Conservation (phyloP, 2,888 invertebrate genomes). For the Blastobasis adustella region DNA sequence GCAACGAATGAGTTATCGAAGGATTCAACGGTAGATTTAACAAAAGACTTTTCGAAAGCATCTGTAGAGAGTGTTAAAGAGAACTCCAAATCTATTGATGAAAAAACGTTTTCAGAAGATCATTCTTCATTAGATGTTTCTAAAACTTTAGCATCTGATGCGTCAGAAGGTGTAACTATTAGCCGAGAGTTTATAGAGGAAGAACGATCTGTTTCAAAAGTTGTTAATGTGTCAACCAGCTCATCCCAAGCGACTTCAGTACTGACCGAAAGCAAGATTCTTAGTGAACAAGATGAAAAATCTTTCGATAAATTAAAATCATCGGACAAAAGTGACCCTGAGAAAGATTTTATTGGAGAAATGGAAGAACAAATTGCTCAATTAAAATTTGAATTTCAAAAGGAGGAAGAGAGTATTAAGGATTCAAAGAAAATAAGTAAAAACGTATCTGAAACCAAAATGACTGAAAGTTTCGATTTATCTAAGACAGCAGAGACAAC, state of each 20-base stretch:
- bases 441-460: not conserved
- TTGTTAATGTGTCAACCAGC: constrained; percentile 44
- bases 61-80: constrained; percentile 66
- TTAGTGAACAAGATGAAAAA: constrained; percentile 55
- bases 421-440: constrained; percentile 3
- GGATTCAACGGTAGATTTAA: constrained; percentile 65
- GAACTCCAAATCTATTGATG: constrained; percentile 61
- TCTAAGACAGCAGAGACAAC: constrained; percentile 10
- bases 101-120: constrained; percentile 67
- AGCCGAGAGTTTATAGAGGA: constrained; percentile 60
- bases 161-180: constrained; percentile 53
- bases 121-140: constrained; percentile 66
- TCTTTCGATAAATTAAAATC: constrained; percentile 37
- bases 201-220: constrained; percentile 50
- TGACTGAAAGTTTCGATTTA: constrained; percentile 11
- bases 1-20: constrained; percentile 67
- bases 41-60: constrained; percentile 63
- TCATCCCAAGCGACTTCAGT: constrained; percentile 62
- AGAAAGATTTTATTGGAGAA: constrained; percentile 43
- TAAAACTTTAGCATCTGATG: constrained; percentile 68
- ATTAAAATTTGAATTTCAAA: constrained; percentile 38
- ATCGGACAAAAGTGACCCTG: constrained; percentile 35
- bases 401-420: constrained; percentile 32
- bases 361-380: constrained; percentile 43
- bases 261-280: constrained; percentile 57